These are phyloP conservation scores for Arctopsyche grandis DNA, from an alignment of 1,140 invertebrate genomes.

Conservation along the genomic window DNA sequence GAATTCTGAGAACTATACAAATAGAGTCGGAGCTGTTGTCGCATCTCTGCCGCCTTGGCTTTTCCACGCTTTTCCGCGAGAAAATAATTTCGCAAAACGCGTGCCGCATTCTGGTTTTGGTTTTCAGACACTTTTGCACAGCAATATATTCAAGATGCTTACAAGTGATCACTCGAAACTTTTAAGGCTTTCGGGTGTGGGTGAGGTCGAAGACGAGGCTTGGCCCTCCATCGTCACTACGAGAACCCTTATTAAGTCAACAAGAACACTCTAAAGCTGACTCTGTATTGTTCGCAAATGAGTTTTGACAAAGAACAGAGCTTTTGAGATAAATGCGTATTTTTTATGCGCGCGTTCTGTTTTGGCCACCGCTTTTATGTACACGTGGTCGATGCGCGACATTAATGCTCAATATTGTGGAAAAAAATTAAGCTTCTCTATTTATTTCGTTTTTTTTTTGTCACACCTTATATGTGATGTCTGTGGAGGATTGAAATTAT, in stretches of 20 bases:
- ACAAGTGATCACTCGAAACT: conserved; percentile 21
- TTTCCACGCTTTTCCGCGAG: not conserved
- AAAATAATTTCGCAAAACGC: not conserved
- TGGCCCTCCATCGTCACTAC: not conserved
- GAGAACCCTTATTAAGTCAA: conserved; percentile 20
- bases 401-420: too few relatives aligned
- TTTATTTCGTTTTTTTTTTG: too few relatives aligned
- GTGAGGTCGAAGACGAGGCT: not conserved
- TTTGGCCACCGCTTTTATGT: too few relatives aligned
- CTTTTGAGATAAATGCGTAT: conserved; percentile 18
- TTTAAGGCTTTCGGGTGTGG: conserved; percentile 10
- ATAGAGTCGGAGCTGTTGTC: not conserved
- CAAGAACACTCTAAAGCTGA: conserved; percentile 5
- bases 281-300: not conserved
- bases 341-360: too few relatives aligned
- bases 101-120: not conserved
- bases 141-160: conserved; percentile 5
- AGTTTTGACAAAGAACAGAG: not conserved
- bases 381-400: too few relatives aligned
- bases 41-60: not conserved
- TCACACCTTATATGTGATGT: too few relatives aligned
- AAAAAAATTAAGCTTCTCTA: too few relatives aligned
- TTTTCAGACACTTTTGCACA: not conserved
- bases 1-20: not conserved
- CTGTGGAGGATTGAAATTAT: too few relatives aligned